Percentiles rank a stretch among this genome's conserved stretches.
Evolutionary conservation across 2,113 vertebrate species (phyloP).

Genomic region (Eurystomus gularis): DNA sequence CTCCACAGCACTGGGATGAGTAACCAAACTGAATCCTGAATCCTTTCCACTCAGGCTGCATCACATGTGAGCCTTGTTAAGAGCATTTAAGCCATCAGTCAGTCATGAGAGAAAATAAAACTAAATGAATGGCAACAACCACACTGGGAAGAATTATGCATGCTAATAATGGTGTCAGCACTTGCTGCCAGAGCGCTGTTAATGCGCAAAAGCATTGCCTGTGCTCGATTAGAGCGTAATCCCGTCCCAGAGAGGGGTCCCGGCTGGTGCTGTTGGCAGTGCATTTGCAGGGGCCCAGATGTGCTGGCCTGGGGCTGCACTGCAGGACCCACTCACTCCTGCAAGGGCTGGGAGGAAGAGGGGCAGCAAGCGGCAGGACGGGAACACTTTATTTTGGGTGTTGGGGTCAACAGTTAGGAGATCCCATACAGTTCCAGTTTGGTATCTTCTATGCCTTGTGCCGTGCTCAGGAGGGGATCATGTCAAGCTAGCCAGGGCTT

Average conservation of each 20-base stretch:
- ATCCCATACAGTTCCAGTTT: background rate
- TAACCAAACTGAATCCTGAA: background rate
- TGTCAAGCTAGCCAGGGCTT: fast-evolving
- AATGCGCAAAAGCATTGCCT: background rate
- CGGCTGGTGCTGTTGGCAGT: background rate
- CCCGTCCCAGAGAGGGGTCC: background rate
- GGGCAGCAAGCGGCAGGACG: fast-evolving
- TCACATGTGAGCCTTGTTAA: background rate
- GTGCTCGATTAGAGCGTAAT: background rate
- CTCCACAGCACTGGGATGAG: background rate
- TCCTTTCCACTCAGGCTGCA: background rate
- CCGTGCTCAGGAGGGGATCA: fast-evolving
- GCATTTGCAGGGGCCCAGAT: background rate
- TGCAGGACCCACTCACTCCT: background rate
- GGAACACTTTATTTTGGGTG: background rate
- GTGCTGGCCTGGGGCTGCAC: background rate
- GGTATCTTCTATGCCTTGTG: background rate
- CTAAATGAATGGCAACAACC: background rate
- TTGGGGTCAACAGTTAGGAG: fast-evolving
- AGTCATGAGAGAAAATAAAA: background rate
- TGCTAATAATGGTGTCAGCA: conserved; percentile 12
- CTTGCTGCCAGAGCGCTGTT: background rate
- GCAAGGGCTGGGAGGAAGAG: fast-evolving
- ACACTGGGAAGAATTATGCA: background rate
- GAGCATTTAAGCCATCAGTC: background rate